Evolutionary conservation across 2,888 invertebrate genomes (phyloP).

Genomic region (Nymphalis c-album): DNA sequence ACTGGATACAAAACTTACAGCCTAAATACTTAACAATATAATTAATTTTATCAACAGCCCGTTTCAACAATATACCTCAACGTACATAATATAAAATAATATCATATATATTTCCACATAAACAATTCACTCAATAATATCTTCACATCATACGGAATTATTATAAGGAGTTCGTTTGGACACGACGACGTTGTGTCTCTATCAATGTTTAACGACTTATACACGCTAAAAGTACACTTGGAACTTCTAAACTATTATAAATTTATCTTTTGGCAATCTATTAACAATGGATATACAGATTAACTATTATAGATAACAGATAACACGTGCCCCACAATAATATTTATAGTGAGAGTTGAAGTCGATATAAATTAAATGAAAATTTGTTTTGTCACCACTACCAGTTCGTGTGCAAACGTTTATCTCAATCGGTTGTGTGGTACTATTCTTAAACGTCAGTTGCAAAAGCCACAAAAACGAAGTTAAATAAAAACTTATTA

Average conservation of each 20-base stretch:
- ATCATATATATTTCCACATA: not conserved
- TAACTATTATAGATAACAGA: too few relatives aligned
- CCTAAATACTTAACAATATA: too few relatives aligned
- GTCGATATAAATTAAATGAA: too few relatives aligned
- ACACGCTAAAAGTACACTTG: not conserved
- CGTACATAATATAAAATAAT: not conserved
- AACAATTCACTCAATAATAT: not conserved
- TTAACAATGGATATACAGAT: not conserved
- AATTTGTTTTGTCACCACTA: too few relatives aligned
- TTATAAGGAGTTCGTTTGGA: not conserved
- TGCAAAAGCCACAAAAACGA: too few relatives aligned
- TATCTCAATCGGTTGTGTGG: too few relatives aligned
- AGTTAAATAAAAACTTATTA: too few relatives aligned
- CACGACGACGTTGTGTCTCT: not conserved
- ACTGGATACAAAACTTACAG: not conserved
- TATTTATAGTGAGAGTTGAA: too few relatives aligned
- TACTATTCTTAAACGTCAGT: too few relatives aligned
- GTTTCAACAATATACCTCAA: not conserved
- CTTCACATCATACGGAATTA: constrained; percentile 6
- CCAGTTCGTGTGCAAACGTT: too few relatives aligned
- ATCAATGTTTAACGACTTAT: not conserved
- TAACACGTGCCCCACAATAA: too few relatives aligned
- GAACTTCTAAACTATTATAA: not conserved
- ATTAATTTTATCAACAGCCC: constrained; percentile 3
- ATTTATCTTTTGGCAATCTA: not conserved